phyloP scores from a whole-genome alignment of 2,113 vertebrate species.

The Pelobates fuscus region DNA sequence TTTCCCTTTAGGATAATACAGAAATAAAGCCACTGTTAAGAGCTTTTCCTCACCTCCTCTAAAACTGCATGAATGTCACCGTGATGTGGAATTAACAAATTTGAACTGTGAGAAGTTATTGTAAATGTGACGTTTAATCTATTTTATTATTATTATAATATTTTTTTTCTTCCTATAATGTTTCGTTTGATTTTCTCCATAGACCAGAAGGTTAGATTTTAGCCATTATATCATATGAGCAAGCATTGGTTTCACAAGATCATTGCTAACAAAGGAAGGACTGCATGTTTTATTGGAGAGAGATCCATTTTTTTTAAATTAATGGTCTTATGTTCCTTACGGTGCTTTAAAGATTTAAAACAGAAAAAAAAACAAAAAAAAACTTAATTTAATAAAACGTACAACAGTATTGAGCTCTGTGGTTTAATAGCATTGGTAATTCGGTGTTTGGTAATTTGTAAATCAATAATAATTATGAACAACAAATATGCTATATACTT shows the following conservation, averaged over 20 bases:
- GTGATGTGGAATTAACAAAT: slow-evolving; percentile 50
- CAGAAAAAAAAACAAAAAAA: slow-evolving; percentile 14
- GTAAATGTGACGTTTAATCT: slow-evolving; percentile 49
- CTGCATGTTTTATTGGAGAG: slow-evolving; percentile 47
- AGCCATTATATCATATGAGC: slow-evolving; percentile 43
- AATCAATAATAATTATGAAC: no score
- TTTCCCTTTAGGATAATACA: slow-evolving; percentile 33
- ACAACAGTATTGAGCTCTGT: slow-evolving; percentile 31
- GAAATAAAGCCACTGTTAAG: slow-evolving; percentile 32
- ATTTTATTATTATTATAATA: slow-evolving; percentile 23
- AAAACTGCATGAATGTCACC: slow-evolving; percentile 50
- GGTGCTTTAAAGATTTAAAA: slow-evolving; percentile 26
- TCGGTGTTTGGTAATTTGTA: no score
- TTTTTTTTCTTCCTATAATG: slow-evolving; percentile 15
- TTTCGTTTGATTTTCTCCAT: slow-evolving; percentile 48
- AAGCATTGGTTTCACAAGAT: slow-evolving; percentile 15
- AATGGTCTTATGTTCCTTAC: slow-evolving; percentile 45
- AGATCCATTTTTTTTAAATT: slow-evolving; percentile 46
- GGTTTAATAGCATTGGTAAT: slow-evolving; percentile 11
- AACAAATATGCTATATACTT: no score
- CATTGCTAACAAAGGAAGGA: slow-evolving; percentile 38
- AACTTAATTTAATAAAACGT: slow-evolving; percentile 49
- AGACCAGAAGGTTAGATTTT: slow-evolving; percentile 47
- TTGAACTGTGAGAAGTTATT: slow-evolving; percentile 50
- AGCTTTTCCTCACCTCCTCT: slow-evolving; percentile 26